Base-by-base conservation (phyloP, 2,888 invertebrate genomes). In the Calameuta idolon region DNA sequence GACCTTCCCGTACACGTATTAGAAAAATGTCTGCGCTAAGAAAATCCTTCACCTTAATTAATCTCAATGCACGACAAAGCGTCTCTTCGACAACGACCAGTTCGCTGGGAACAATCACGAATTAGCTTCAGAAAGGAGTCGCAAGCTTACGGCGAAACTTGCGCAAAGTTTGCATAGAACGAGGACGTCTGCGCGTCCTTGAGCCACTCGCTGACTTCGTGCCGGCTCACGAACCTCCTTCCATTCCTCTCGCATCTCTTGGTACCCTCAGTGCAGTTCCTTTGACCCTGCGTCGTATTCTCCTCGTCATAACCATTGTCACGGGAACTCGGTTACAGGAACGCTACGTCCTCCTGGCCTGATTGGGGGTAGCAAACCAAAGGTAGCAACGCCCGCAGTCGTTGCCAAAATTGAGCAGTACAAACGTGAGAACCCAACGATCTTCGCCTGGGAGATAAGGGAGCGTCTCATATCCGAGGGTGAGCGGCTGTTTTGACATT, bases 361-460 rank as follows among this genome's bases (percentile, higher is more conserved):
- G 85, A 98, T 98, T 86, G 98, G 98, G 78, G 98, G 98, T 83
- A 98, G 98, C 92, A 98, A 98, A 92, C 98, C 98, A 5, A 98
- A 99, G 93, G 99, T 99, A 79, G 99, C 99, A 79, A 99, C 99
- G 40, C 99, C 99, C 34, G 96, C 97, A 23, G 99, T 99, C 76
- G 98, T 99, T 81, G 96, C 98, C 83, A 99, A 98, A 94, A 99
- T 99, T 89, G 99, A 99, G 92, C 97, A 98, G 92, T 98, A 99
- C 94, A 99, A 99, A 93, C 93, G 98, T 86, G 98, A 99, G 92
- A 99, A 99, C 92, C 98, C 99, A 4, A 99, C 99, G 80, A 98
- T 99, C 90, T 99, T 99, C 92, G 99, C 99, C 74, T 99, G 99
- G 99, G 99, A 99, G 94, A 99, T 99, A 85, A 94, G 99, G 79